A percentile compares a stretch with the other conserved stretches of the same genome.
These are phyloP conservation scores for Rousettus madagascariensis DNA, from an alignment of 2,797 vertebrate species.

Conservation along the genomic window DNA sequence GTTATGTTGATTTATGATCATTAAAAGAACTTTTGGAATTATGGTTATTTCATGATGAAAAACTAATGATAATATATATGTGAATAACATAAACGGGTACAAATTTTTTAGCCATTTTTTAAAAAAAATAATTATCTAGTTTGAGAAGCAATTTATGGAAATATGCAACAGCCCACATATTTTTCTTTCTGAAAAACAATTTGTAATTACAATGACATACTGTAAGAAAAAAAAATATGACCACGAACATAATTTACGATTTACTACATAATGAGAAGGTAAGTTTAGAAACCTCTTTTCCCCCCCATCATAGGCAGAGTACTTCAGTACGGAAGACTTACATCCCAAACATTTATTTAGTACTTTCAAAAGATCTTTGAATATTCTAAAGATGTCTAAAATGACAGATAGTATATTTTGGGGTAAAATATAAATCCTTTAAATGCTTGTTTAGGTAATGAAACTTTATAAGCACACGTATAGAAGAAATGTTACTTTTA, in stretches of 20 bases:
- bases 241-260: background rate
- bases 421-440: conserved; percentile 50
- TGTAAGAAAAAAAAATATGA: background rate
- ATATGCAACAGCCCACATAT: background rate
- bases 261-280: background rate
- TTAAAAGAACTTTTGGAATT: conserved; percentile 26
- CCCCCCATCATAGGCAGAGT: background rate
- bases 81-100: background rate
- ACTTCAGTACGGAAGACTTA: background rate
- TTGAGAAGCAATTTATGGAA: background rate
- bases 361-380: conserved; percentile 51
- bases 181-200: background rate
- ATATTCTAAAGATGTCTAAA: conserved; percentile 62
- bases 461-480: conserved; percentile 51
- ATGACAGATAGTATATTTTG: conserved; percentile 61
- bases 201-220: conserved; percentile 14
- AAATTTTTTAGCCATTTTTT: background rate
- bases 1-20: background rate
- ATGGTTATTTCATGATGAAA: conserved; percentile 10
- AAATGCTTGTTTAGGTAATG: conserved; percentile 63
- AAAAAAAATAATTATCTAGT: conserved; percentile 32
- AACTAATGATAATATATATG: background rate
- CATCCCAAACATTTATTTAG: conserved; percentile 29
- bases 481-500: conserved; percentile 63
- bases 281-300: background rate